phyloP scores from a whole-genome alignment of 2,113 vertebrate species.

The Semicossyphus pulcher region DNA sequence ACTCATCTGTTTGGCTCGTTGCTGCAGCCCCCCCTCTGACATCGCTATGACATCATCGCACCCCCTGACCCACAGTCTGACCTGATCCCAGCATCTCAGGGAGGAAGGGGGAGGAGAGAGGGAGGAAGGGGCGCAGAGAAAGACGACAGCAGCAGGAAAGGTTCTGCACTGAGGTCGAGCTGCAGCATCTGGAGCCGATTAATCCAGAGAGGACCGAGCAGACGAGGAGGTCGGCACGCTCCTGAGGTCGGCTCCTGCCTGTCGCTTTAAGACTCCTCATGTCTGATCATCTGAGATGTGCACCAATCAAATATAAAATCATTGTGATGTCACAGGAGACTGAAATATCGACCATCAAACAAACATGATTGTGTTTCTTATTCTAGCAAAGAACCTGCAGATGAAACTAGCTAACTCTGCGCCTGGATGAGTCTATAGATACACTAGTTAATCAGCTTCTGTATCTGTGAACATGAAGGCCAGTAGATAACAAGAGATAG shows the following conservation, averaged over 20 bases:
- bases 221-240: too few species aligned
- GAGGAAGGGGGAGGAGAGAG: background rate
- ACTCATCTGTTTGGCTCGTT: conserved; percentile 69
- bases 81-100: background rate
- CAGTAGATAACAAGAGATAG: too few species aligned
- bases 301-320: too few species aligned
- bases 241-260: too few species aligned
- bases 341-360: too few species aligned
- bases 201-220: background rate
- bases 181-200: conserved; percentile 67
- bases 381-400: too few species aligned
- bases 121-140: background rate
- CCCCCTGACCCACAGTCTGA: conserved; percentile 58
- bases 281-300: background rate
- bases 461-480: too few species aligned
- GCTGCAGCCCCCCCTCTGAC: conserved; percentile 30
- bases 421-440: too few species aligned
- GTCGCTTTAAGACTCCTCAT: background rate
- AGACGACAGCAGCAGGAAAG: background rate
- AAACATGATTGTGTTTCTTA: too few species aligned
- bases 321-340: too few species aligned
- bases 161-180: conserved; percentile 20
- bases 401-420: too few species aligned
- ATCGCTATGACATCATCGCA: conserved; percentile 61
- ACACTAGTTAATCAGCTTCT: too few species aligned